Evolutionary conservation across 2,888 invertebrate species (phyloP).

Genomic region (Drosophila macrospina): DNA sequence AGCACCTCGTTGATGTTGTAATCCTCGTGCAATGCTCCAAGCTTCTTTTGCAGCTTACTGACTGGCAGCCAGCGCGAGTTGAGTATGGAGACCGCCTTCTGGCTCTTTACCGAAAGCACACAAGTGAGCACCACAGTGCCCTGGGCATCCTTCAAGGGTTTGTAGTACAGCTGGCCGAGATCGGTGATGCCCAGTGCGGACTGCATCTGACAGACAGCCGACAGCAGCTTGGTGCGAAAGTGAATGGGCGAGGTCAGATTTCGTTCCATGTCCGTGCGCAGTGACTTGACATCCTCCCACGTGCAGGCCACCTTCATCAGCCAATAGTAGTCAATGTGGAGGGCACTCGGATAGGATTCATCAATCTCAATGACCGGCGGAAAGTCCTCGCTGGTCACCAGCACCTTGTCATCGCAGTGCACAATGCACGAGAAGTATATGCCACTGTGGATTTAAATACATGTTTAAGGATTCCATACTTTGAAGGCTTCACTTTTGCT

Average conservation of each 20-base stretch:
- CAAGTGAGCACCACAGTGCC: conserved; percentile 96
- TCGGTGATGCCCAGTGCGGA: conserved; percentile 96
- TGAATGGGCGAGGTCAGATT: conserved; percentile 95
- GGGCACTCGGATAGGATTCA: conserved; percentile 96
- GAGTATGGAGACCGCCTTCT: conserved; percentile 94
- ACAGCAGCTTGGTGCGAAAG: conserved; percentile 95
- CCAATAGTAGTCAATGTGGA: conserved; percentile 98
- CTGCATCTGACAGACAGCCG: conserved; percentile 97
- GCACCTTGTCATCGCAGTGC: conserved; percentile 97
- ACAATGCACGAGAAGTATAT: conserved; percentile 96
- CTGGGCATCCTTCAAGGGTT: conserved; percentile 94
- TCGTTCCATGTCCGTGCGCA: conserved; percentile 97
- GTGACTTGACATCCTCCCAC: conserved; percentile 97
- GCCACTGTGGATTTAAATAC: conserved; percentile 88
- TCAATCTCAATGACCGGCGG: conserved; percentile 98
- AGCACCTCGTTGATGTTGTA: conserved; percentile 93
- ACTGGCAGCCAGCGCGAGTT: conserved; percentile 97
- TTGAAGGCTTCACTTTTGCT: neutral
- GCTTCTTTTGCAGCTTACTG: conserved; percentile 92
- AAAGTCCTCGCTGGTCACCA: conserved; percentile 98
- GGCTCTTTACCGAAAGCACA: conserved; percentile 88
- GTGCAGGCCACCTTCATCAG: conserved; percentile 98
- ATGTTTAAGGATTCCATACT: neutral
- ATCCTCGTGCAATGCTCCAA: conserved; percentile 90
- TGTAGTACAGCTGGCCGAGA: conserved; percentile 97